These are phyloP conservation scores for Pseudoatta argentina DNA, from an alignment of 1,140 invertebrate genomes.

Conservation along the genomic window DNA sequence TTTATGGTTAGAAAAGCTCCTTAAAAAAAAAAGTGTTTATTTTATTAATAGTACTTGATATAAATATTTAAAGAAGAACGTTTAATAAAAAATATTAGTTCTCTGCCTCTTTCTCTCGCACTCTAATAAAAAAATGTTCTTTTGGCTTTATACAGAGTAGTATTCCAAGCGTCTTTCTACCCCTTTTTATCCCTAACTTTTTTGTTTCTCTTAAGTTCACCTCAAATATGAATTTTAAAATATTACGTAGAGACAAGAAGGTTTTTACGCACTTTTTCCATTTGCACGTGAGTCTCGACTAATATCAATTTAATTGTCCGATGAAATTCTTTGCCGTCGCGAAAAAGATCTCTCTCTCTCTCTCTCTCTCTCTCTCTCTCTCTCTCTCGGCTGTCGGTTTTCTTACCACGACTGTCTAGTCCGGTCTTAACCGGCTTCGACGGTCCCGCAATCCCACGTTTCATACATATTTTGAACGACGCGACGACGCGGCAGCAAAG, in stretches of 20 bases:
- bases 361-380: too few species aligned
- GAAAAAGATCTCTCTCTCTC: background rate
- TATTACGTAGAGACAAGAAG: background rate
- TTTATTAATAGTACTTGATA: constrained; percentile 1
- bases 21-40: background rate
- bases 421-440: background rate
- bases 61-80: constrained; percentile 1
- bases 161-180: constrained; percentile 3
- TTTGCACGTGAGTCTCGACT: constrained; percentile 40
- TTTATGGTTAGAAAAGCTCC: background rate
- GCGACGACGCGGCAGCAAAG: constrained; percentile 7
- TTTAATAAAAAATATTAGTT: background rate
- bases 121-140: background rate
- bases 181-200: background rate
- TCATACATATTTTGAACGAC: constrained; percentile 50
- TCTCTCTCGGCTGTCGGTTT: background rate
- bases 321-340: constrained; percentile 10
- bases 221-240: constrained; percentile 35
- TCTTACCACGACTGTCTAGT: background rate
- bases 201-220: background rate
- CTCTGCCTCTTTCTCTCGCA: too few species aligned
- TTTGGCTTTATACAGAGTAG: background rate
- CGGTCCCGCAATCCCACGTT: background rate
- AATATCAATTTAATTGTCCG: constrained; percentile 62
- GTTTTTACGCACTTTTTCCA: background rate